Base-by-base conservation (phyloP, 92 coral and sea anemone species). In the Phenganax stokvisi region DNA sequence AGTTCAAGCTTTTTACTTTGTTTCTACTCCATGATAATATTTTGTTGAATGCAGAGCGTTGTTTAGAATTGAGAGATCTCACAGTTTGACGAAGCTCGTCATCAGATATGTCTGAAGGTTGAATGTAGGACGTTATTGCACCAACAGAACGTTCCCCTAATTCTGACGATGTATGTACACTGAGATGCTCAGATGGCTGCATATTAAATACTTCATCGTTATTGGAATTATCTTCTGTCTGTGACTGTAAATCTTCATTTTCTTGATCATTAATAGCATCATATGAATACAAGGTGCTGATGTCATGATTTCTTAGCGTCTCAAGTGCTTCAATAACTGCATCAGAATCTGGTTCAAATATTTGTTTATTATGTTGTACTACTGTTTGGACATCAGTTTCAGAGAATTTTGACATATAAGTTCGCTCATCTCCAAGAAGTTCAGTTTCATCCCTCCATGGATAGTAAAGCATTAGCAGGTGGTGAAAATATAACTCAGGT, bases 291-390 rank as follows among this genome's bases (percentile, higher is more conserved):
- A 78, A 53, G 52, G 7, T 80, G 9, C 28, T 85, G 37, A 72
- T 76, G 54, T 87, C 59, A 66, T 85, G 82, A 52, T 86, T 89
- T 83, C 89, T 78, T 78, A 89, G 44, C 3, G 51, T 56, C 77
- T 89, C 89, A 11, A 85, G 83, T 29, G 90, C 90, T 62, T 90
- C 90, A 65, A 54, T 59, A 17, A 88, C 82, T n/a, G 90, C 90
- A 17, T 85, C 93, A 54, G 89, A 71, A 83, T 87, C 86, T 54
- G 90, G 93, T 75, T 89, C 87, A 85, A 89, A 89, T 8, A 28
- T 37, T n/a, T 74, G 56, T 73, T 84, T 81, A 31, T 83, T 83
- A 17, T 68, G 74, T 80, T 89, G 66, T 20, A 90, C 88, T 9
- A 89, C 67, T 68, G 80, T 62, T 87, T 81, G 82, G 9, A 89